Percentiles rank a stretch among this genome's conserved stretches.
Conservation (phyloP, 2,888 invertebrate species). For the Drosophila quinaria region DNA sequence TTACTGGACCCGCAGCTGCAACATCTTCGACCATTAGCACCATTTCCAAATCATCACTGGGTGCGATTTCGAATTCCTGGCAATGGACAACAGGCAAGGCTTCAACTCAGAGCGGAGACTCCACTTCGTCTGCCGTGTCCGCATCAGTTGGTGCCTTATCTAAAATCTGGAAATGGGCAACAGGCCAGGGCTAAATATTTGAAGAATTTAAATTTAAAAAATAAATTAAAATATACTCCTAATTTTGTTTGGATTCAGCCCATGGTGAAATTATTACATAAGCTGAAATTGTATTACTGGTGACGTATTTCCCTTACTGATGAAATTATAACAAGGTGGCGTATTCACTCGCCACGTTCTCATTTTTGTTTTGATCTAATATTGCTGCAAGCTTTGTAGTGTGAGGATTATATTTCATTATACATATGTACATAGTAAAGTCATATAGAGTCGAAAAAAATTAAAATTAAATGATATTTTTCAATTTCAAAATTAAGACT, state of each 20-base stretch:
- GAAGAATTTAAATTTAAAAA: not conserved
- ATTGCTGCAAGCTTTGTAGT: too few species aligned
- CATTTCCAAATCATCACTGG: conserved; percentile 3
- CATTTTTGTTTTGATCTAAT: too few species aligned
- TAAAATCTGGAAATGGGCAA: conserved; percentile 12
- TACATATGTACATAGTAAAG: too few species aligned
- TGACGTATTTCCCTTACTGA: too few species aligned
- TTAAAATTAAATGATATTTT: too few species aligned
- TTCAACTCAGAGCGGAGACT: not conserved
- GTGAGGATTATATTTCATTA: too few species aligned
- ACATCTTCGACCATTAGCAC: not conserved
- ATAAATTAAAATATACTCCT: not conserved
- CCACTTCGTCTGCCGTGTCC: not conserved
- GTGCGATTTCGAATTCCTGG: not conserved
- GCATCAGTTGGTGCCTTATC: not conserved
- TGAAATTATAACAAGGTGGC: too few species aligned
- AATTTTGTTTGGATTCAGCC: not conserved
- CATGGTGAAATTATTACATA: too few species aligned
- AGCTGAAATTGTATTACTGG: too few species aligned
- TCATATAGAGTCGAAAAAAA: too few species aligned
- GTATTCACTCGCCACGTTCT: too few species aligned
- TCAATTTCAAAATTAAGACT: too few species aligned
- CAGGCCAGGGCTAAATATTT: not conserved
- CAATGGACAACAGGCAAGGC: conserved; percentile 1
- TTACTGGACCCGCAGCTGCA: not conserved